Evolutionary conservation across 2,797 vertebrate species (phyloP), one percentile per base, ranked within the genome.

Genomic region (Mus caroli): DNA sequence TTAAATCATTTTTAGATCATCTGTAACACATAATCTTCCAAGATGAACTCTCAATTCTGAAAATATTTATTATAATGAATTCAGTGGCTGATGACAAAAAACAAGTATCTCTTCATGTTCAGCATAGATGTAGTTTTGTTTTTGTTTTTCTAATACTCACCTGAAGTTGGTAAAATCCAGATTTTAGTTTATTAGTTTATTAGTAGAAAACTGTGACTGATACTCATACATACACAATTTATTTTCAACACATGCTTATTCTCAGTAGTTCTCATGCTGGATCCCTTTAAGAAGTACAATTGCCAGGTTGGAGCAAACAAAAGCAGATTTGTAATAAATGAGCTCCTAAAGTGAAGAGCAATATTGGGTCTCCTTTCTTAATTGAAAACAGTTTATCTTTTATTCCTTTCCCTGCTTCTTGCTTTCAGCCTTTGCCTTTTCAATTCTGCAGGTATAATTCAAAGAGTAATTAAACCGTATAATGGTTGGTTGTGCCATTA

Each of bases 281-380:
- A 94, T 94, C 77, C 31, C 91, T 97, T 98, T 95, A 97, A 71
- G 85, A 79, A 98, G 92, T 95, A 95, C 95, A 95, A 67, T 95
- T 96, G 43, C 58, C 31, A 92, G 96, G 46, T 37, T 94, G 89
- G 60, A 91, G 93, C 34, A 77, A 93, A 97, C 31, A 95, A 91
- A 97, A 46, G 2, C 43, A 31, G 14, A 73, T 95, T 96, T 96
- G 24, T 75, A 90, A 40, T 91, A 93, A 85, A 88, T 82, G 92
- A 83, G 24, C 54, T 24, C 78, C 20, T 88, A 76, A 95, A 64
- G 58, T 22, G 56, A n/a, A 95, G 73, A 43, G 79, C 78, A 13
- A n/a, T 85, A 20, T 26, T 96, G 52, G 80, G 90, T 73, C 76
- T 90, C 37, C 95, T 97, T 90, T 95, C 87, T 96, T 31, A 80